A percentile compares a stretch with the other conserved stretches of the same genome.
These are phyloP conservation scores for Alexandromys fortis DNA, from an alignment of 2,113 vertebrate genomes.

Conservation along the genomic window DNA sequence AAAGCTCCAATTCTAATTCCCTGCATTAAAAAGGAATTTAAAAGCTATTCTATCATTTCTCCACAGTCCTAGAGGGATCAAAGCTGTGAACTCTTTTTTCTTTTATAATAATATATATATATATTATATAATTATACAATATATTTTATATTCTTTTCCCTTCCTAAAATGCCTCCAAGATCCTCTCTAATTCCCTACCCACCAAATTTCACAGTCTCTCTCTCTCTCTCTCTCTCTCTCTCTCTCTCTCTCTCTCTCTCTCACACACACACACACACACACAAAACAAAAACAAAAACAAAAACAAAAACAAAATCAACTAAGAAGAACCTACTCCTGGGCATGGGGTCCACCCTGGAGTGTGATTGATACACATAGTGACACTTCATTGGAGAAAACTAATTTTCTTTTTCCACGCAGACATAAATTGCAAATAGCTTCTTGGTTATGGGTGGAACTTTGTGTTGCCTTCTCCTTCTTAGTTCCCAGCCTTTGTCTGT, in stretches of 20 bases:
- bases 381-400: background rate
- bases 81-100: background rate
- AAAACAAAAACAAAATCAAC: background rate
- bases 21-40: background rate
- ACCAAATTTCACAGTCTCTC: background rate
- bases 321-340: background rate
- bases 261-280: background rate
- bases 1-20: background rate
- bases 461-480: background rate
- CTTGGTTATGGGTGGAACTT: background rate
- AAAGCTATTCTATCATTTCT: constrained; percentile 10
- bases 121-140: background rate
- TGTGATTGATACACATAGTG: background rate
- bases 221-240: background rate
- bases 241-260: no score
- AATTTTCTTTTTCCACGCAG: background rate
- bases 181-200: background rate
- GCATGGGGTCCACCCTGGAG: background rate
- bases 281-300: background rate
- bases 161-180: background rate
- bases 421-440: background rate
- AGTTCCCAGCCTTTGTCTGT: background rate
- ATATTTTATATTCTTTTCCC: background rate
- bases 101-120: background rate
- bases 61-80: background rate